phyloP scores from a whole-genome alignment of 1,140 invertebrate genomes.

The Apis mellifera region DNA sequence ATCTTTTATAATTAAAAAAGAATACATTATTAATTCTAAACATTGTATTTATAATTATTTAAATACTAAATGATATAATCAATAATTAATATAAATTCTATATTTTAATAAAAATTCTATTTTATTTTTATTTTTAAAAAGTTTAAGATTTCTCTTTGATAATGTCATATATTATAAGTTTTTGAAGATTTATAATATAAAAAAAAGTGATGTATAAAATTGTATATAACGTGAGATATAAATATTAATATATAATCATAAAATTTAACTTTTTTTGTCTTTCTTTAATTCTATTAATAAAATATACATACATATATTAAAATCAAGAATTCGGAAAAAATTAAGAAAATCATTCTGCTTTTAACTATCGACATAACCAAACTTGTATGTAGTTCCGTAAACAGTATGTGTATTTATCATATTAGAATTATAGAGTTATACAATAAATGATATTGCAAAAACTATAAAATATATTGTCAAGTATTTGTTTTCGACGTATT shows the following conservation, averaged over 20 bases:
- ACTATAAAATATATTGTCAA: conserved; percentile 19
- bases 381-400: conserved; percentile 55
- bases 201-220: neutral
- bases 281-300: no score
- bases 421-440: neutral
- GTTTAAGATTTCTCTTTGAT: neutral
- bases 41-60: neutral
- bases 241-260: neutral
- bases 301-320: neutral
- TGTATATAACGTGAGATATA: neutral
- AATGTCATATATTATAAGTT: neutral
- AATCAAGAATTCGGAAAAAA: conserved; percentile 4
- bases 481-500: conserved; percentile 42
- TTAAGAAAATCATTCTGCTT: conserved; percentile 44
- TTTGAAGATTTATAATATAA: conserved; percentile 1
- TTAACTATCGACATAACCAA: conserved; percentile 67
- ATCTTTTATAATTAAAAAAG: neutral
- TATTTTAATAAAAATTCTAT: neutral
- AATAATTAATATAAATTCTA: neutral
- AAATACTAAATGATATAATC: neutral
- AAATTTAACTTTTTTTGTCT: neutral
- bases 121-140: neutral
- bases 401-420: conserved; percentile 35
- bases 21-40: neutral
- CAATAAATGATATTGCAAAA: conserved; percentile 19